These are phyloP conservation scores for Gobionotothen gibberifrons DNA, from an alignment of 2,797 vertebrate genomes.

Conservation along the genomic window DNA sequence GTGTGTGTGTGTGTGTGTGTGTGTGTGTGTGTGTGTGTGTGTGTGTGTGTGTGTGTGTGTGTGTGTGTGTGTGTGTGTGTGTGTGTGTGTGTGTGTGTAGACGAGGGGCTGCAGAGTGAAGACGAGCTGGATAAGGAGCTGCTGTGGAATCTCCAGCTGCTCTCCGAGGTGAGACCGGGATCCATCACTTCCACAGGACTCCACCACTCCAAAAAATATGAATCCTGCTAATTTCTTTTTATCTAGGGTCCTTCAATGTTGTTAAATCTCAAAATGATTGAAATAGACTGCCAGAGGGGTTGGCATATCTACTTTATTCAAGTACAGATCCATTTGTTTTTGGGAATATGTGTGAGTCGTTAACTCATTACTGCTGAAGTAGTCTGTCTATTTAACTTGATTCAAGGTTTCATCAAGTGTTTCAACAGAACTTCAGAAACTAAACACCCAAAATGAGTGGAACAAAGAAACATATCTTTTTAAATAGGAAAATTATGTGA, in stretches of 20 bases:
- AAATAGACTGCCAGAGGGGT: background rate
- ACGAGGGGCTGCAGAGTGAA: conserved; percentile 92
- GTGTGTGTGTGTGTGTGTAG: conserved; percentile 72
- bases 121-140: conserved; percentile 96
- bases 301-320: background rate
- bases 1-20: background rate
- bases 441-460: background rate
- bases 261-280: conserved; percentile 10
- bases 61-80: conserved; percentile 30
- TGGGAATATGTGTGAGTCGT: background rate
- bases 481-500: conserved; percentile 8
- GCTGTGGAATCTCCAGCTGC: conserved; percentile 96
- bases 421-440: background rate
- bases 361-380: background rate
- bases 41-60: conserved; percentile 30
- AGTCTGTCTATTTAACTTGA: background rate
- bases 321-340: background rate
- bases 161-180: conserved; percentile 91
- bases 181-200: conserved; percentile 7
- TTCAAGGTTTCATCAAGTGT: background rate
- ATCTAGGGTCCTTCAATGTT: background rate
- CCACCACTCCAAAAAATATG: conserved; percentile 19
- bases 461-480: background rate
- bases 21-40: conserved; percentile 23
- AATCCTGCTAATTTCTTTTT: conserved; percentile 1